Conservation (phyloP, 2,113 vertebrate species). For the Eclectus roratus region DNA sequence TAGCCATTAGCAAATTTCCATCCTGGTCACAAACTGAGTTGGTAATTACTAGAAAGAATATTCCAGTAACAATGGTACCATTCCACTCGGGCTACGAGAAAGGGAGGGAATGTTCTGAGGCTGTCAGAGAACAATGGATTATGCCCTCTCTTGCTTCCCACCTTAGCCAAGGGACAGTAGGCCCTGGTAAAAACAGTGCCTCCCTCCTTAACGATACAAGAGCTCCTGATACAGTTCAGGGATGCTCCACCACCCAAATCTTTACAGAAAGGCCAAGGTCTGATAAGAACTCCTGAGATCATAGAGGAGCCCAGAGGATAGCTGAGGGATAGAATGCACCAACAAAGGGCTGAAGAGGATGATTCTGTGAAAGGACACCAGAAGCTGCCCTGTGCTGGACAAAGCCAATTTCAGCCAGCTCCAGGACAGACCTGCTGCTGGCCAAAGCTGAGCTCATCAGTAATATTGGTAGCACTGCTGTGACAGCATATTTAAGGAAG, state of each 20-base stretch:
- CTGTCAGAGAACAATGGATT: neutral
- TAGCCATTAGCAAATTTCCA: neutral
- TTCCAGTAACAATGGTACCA: neutral
- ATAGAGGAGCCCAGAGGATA: neutral
- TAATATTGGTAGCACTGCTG: neutral
- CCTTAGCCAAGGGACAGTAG: neutral
- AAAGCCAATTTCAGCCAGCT: rapidly evolving
- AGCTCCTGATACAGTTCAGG: neutral
- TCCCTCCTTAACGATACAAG: neutral
- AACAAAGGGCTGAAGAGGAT: neutral
- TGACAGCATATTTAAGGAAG: neutral
- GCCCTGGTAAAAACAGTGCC: neutral
- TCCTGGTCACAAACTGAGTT: neutral
- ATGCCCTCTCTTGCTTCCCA: neutral
- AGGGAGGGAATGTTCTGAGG: neutral
- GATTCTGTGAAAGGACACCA: neutral
- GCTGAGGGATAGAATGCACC: neutral
- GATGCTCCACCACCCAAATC: neutral
- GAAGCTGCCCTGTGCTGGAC: neutral
- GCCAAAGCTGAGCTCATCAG: neutral
- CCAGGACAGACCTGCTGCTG: neutral
- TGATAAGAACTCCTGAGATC: neutral
- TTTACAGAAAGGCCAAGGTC: neutral
- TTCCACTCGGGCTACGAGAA: neutral
- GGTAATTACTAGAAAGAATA: neutral